Base-by-base conservation (phyloP, 2,113 vertebrate genomes). In the Erpornis zantholeuca region DNA sequence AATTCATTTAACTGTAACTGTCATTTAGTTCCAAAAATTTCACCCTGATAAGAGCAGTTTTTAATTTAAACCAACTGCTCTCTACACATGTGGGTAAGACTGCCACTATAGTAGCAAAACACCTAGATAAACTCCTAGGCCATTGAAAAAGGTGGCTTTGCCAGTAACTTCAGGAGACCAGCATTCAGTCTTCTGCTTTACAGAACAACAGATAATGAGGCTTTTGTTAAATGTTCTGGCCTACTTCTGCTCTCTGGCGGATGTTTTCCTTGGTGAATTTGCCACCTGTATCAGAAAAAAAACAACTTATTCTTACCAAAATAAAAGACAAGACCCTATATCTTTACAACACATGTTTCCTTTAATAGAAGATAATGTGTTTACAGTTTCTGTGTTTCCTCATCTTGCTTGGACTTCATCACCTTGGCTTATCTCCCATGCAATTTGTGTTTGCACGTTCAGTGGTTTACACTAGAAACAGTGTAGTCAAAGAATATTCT, bases 381-480 rank as follows among this genome's bases (percentile, higher is more conserved):
- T 97, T 94, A 91, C 88, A 66, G 69, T 65, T 61, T 75, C 63
- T 61, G 9, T 65, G 38, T 36, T 97, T 92, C 91, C 86, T 95
- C 91, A 42, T 91, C 49, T 92, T 92, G 33, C 65, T 88, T 86
- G 65, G 52, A 68, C 85, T 91, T 50, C 84, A 94, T 59, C 64
- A 54, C 28, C 40, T 94, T 96, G 87, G 63, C 90, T 86, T 77
- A 53, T 82, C 38, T 94, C 72, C 38, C 57, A 18, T 22, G 12
- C 15, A 81, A 52, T 50, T 64, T 53, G 22, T 88, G 93, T 88
- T 96, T 86, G 53, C 52, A 97, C 77, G 29, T 86, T 86, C 52
- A 57, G 72, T 92, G 83, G 20, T 86, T 88, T 80, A 85, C 49
- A 54, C 16, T 42, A 29, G 52, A 86, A 90, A 64, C 35, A 64